A percentile compares a stretch with the other conserved stretches of the same genome.
phyloP scores from a whole-genome alignment of 1,140 invertebrate genomes.

The Pectinophora gossypiella region DNA sequence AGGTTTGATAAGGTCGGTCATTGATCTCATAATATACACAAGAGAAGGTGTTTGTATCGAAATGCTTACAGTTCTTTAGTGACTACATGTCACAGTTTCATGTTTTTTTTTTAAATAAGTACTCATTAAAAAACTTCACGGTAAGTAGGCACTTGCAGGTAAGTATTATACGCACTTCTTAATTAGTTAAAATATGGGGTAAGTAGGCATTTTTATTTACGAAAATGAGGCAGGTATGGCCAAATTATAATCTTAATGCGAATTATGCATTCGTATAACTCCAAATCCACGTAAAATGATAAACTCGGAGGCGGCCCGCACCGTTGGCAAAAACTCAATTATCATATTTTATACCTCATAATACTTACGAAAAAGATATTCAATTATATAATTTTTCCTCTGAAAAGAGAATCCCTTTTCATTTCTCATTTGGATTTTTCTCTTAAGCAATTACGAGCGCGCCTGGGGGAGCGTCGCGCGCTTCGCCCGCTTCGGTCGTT shows the following conservation, averaged over 20 bases:
- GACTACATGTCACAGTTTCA: no score
- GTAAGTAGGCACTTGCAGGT: no score
- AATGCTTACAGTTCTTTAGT: no score
- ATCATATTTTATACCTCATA: conserved; percentile 76
- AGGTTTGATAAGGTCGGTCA: no score
- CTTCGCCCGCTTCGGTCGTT: conserved; percentile 36
- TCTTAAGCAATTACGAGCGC: conserved; percentile 71
- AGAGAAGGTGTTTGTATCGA: no score
- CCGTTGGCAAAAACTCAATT: conserved; percentile 63
- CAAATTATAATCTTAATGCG: background rate
- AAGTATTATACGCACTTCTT: no score
- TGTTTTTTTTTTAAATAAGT: no score
- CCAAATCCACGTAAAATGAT: background rate
- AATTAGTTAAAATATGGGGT: no score
- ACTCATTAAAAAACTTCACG: no score
- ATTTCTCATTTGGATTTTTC: conserved; percentile 76
- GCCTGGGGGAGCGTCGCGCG: conserved; percentile 50
- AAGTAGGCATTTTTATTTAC: no score
- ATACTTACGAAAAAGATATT: conserved; percentile 73
- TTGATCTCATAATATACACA: no score
- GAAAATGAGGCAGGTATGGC: no score
- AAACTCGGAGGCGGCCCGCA: background rate
- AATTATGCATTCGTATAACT: background rate
- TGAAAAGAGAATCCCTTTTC: conserved; percentile 72
- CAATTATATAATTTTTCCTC: conserved; percentile 74